These are phyloP conservation scores for Mastigias papua DNA, from an alignment of 30 jellyfish, hydroid and myxozoan species.

Conservation along the genomic window DNA sequence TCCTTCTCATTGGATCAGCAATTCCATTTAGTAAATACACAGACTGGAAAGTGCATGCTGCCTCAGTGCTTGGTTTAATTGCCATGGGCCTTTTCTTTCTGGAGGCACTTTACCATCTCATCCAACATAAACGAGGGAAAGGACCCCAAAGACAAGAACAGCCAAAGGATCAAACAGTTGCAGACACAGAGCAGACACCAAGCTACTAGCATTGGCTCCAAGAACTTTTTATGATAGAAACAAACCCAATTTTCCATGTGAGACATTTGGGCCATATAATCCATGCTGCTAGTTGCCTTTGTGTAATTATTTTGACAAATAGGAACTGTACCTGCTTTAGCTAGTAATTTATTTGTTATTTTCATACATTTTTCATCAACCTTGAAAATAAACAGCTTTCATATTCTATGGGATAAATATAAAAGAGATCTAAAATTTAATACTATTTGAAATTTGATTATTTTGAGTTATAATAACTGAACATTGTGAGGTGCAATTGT, in stretches of 20 bases:
- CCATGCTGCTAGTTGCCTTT: no score
- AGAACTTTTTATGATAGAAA: no score
- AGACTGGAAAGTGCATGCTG: slow-evolving; percentile 53
- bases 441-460: neutral
- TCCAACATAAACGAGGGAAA: slow-evolving; percentile 38
- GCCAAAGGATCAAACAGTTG: neutral
- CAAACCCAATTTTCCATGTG: no score
- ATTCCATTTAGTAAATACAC: slow-evolving; percentile 41
- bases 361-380: neutral
- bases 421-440: neutral
- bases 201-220: slow-evolving; percentile 25
- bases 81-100: slow-evolving; percentile 63
- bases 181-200: slow-evolving; percentile 50
- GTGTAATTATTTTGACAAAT: neutral
- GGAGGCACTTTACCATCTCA: slow-evolving; percentile 43
- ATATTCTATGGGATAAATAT: neutral
- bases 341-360: no score
- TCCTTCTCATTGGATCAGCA: slow-evolving; percentile 49
- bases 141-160: neutral
- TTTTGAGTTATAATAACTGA: neutral
- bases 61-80: slow-evolving; percentile 52
- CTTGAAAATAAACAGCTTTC: neutral
- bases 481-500: no score
- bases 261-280: no score
- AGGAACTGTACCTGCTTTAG: neutral